Evolutionary conservation across 2,797 vertebrate species (phyloP).

Genomic region (Manis crassicaudata): DNA sequence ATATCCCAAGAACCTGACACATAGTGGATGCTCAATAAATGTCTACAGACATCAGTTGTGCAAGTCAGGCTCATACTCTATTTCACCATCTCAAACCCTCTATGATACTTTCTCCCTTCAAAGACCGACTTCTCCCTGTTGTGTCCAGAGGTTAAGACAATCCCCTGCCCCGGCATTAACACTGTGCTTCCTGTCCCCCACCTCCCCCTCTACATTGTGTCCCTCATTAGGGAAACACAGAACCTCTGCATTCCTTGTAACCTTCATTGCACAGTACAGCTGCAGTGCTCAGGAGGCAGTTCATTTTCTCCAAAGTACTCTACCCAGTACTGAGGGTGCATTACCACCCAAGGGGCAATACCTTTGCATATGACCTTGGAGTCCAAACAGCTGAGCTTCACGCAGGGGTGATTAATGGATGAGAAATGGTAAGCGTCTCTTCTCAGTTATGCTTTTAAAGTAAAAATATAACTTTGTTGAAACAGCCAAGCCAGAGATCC

Average conservation of each 20-base stretch:
- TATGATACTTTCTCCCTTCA: not conserved
- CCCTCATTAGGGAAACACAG: not conserved
- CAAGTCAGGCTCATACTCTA: not conserved
- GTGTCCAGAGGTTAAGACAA: not conserved
- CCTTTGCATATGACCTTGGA: not conserved
- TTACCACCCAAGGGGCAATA: not conserved
- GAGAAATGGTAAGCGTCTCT: slow-evolving; percentile 36
- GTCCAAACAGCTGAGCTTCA: slow-evolving; percentile 37
- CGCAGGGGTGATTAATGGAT: not conserved
- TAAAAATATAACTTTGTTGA: slow-evolving; percentile 72
- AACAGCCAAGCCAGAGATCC: slow-evolving; percentile 63
- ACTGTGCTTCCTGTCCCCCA: not conserved
- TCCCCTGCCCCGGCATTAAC: too few species aligned
- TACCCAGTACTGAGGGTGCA: not conserved
- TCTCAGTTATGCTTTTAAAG: slow-evolving; percentile 57
- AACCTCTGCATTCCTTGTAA: not conserved
- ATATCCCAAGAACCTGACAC: not conserved
- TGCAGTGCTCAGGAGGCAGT: not conserved
- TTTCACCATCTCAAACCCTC: not conserved
- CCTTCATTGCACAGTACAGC: not conserved
- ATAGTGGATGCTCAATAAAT: not conserved
- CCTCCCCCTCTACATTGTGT: not conserved
- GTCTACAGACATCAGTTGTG: not conserved
- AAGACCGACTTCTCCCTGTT: not conserved
- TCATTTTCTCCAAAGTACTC: not conserved